Evolutionary conservation across 2,888 invertebrate species (phyloP), one percentile per base, ranked within the genome.

Genomic region (Parasteatoda lunata): DNA sequence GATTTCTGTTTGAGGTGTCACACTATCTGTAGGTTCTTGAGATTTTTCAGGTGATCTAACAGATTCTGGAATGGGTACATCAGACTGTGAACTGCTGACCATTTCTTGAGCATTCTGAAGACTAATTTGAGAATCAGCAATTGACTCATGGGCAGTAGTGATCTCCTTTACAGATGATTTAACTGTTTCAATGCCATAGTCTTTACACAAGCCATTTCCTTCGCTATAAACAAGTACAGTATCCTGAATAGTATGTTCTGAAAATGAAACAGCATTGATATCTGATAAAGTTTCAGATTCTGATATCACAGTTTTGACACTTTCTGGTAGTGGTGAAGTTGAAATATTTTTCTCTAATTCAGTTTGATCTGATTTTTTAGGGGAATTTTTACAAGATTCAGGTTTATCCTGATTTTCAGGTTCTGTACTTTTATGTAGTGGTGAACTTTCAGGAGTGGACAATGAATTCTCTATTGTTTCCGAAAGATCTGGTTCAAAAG

Each of bases 1-100:
- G 8, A 64, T 65, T 52, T 73, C 71, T 15, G 65, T 65, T 80
- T 80, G 65, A 59, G 59, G 1, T 4, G n/a, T 59, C 59, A 59
- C 59, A 59, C 11, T 7, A 30, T 30, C 30, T 30, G 30, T 30
- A 30, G 30, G 30, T 30, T 30, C 30, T 30, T 30, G 30, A 30
- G 30, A 30, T 30, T 30, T 30, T 30, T 30, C 30, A 30, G 30
- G 30, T 9, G 13, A 13, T 13, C 9, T n/a, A 59, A 59, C 9
- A 7, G 59, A 8, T 13, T 59, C 59, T 59, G 9, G 9, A 13
- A 13, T n/a, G n/a, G 59, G n/a, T 4, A n/a, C 9, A n/a, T 59
- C 59, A 59, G 59, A 13, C n/a, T 9, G 59, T 59, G 59, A 9
- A 59, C 0, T 1, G n/a, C 59, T 59, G 59, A 59, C n/a, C 4